These are phyloP conservation scores for Sminthurides bifidus DNA, from an alignment of 1,140 invertebrate species.

Conservation along the genomic window DNA sequence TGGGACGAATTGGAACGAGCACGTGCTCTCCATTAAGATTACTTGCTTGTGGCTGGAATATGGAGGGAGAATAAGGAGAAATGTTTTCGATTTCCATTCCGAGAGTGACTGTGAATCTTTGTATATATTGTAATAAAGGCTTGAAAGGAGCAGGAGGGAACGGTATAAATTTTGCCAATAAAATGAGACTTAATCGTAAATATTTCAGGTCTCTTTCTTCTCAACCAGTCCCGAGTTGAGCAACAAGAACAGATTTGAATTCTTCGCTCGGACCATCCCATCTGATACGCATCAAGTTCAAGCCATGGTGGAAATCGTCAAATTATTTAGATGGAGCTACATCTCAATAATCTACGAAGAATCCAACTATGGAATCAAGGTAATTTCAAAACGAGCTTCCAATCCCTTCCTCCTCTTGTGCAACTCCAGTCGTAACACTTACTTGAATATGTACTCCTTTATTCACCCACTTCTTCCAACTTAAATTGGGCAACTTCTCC, in stretches of 20 bases:
- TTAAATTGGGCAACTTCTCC: too few relatives aligned
- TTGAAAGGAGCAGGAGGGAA: too few relatives aligned
- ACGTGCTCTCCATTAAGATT: too few relatives aligned
- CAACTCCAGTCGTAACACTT: too few relatives aligned
- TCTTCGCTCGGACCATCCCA: constrained; percentile 86
- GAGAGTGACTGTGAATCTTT: too few relatives aligned
- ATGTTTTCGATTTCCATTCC: too few relatives aligned
- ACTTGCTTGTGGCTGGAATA: too few relatives aligned
- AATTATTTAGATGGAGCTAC: constrained; percentile 76
- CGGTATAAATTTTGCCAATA: too few relatives aligned
- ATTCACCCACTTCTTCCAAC: background rate
- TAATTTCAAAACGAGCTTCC: constrained; percentile 36
- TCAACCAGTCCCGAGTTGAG: constrained; percentile 88
- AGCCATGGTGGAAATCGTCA: constrained; percentile 90
- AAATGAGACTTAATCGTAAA: too few relatives aligned
- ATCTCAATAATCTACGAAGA: constrained; percentile 93
- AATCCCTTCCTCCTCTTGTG: too few relatives aligned
- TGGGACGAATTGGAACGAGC: too few relatives aligned
- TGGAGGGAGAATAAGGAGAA: too few relatives aligned
- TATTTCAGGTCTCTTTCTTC: constrained; percentile 81
- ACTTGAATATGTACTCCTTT: background rate
- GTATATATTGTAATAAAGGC: background rate
- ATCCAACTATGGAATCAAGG: constrained; percentile 92
- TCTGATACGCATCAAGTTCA: constrained; percentile 89
- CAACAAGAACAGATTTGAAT: constrained; percentile 90